Evolutionary conservation across 2,888 invertebrate species (phyloP), one percentile per base, ranked within the genome.

Genomic region (Adineta ricciae): DNA sequence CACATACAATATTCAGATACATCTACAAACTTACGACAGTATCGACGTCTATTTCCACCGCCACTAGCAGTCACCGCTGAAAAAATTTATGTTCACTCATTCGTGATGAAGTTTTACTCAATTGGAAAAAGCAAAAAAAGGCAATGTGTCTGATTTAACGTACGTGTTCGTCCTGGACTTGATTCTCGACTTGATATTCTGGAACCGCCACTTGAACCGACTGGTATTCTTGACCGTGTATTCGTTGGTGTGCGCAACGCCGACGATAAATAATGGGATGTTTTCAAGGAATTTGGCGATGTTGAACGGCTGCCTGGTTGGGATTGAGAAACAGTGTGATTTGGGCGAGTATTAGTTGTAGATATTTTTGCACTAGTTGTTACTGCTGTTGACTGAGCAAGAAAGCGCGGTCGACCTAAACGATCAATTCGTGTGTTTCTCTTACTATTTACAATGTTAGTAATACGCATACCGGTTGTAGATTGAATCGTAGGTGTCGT

Each of bases 131-230:
- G 32, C 21, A 38, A 78, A 46, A 8, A 83, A 50, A 46, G 32
- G n/a, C n/a, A n/a, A n/a, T n/a, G n/a, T 41, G 2, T n/a, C 1
- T 7, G 19, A 24, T 7, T 27, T 36, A 21, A 54, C 32, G 32
- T 85, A 85, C 85, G 83, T 85, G 85, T 83, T 82, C 84, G 36
- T 32, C 85, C 85, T 5, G 85, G 85, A 85, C 85, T 85, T 49
- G 85, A 85, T 82, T 85, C 85, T 32, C 85, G 38, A 52, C 85
- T 85, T 19, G 85, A 85, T 36, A 83, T 85, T n/a, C 84, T 72
- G 19, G 84, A 84, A 83, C 83, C 83, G 56, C 82, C 56, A 41
- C 78, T 72, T 78, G 41, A 38, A 38, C 41, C 38, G 14, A 78
- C 19, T 41, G 78, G 78, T 78, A 78, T 38, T 78, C n/a, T 24